These are phyloP conservation scores for Temnothorax rugatulus DNA, from an alignment of 2,888 invertebrate genomes.

Conservation along the genomic window DNA sequence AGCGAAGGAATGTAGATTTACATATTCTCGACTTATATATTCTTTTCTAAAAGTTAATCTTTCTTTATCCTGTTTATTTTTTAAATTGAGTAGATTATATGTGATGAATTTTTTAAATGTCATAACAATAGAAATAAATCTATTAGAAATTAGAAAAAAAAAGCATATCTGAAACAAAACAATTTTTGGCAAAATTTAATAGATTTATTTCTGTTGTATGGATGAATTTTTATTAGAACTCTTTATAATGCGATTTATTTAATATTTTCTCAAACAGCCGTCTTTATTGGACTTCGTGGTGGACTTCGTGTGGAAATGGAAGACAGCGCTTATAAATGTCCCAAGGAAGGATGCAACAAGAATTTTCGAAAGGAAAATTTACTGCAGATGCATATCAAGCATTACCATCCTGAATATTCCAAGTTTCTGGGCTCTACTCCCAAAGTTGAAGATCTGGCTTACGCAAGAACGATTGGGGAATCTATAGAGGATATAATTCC, in stretches of 20 bases:
- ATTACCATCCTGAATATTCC: slow-evolving; percentile 94
- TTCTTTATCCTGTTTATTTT: not conserved
- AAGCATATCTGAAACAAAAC: too few species aligned
- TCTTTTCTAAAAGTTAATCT: not conserved
- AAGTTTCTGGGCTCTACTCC: slow-evolving; percentile 93
- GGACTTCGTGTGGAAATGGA: slow-evolving; percentile 89
- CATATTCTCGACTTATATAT: not conserved
- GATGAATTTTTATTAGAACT: not conserved
- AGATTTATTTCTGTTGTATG: too few species aligned
- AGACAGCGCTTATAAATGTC: slow-evolving; percentile 90
- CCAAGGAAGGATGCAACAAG: slow-evolving; percentile 94
- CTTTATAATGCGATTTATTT: slow-evolving; percentile 7
- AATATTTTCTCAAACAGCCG: slow-evolving; percentile 87
- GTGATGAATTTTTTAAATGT: slow-evolving; percentile 88
- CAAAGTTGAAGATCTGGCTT: slow-evolving; percentile 94
- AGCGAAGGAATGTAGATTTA: not conserved
- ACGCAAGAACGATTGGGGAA: slow-evolving; percentile 91
- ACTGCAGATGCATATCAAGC: slow-evolving; percentile 97
- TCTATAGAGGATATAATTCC: slow-evolving; percentile 86
- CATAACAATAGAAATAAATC: slow-evolving; percentile 2
- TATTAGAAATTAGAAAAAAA: not conserved
- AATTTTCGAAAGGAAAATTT: slow-evolving; percentile 96
- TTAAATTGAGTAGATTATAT: not conserved
- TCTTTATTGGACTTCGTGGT: slow-evolving; percentile 80
- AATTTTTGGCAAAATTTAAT: too few species aligned